These are phyloP conservation scores for Bos javanicus DNA, from an alignment of 2,113 vertebrate species.

Conservation along the genomic window DNA sequence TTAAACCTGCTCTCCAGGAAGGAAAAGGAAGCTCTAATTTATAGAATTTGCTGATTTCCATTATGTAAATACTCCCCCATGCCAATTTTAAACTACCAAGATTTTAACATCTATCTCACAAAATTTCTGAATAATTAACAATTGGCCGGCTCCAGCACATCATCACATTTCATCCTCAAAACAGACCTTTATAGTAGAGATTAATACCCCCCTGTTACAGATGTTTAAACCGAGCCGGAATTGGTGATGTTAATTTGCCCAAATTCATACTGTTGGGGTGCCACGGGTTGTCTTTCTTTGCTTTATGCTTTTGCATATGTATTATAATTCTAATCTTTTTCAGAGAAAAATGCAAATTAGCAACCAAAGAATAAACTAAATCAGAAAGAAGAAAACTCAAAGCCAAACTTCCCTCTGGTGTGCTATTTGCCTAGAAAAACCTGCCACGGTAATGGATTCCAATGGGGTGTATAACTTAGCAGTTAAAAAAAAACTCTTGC, in stretches of 20 bases:
- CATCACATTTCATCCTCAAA: background rate
- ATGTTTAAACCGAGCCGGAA: background rate
- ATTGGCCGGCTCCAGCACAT: background rate
- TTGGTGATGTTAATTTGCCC: background rate
- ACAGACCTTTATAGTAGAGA: background rate
- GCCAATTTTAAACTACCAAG: background rate
- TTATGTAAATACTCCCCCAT: background rate
- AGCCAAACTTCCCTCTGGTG: background rate
- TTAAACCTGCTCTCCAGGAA: background rate
- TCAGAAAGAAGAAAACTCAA: constrained; percentile 47
- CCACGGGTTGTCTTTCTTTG: background rate
- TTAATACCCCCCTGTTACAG: background rate
- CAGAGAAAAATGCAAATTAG: constrained; percentile 51
- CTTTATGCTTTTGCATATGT: background rate
- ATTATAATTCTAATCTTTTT: constrained; percentile 57
- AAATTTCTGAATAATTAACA: constrained; percentile 19
- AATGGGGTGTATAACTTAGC: constrained; percentile 28
- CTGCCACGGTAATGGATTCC: constrained; percentile 29
- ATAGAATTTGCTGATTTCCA: background rate
- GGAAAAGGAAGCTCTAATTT: background rate
- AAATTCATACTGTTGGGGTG: background rate
- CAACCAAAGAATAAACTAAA: constrained; percentile 51
- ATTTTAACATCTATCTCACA: background rate
- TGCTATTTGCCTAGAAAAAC: constrained; percentile 46
- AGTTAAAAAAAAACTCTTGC: background rate